Base-by-base conservation (phyloP, 2,797 vertebrate species). In the Meriones psammophilus region DNA sequence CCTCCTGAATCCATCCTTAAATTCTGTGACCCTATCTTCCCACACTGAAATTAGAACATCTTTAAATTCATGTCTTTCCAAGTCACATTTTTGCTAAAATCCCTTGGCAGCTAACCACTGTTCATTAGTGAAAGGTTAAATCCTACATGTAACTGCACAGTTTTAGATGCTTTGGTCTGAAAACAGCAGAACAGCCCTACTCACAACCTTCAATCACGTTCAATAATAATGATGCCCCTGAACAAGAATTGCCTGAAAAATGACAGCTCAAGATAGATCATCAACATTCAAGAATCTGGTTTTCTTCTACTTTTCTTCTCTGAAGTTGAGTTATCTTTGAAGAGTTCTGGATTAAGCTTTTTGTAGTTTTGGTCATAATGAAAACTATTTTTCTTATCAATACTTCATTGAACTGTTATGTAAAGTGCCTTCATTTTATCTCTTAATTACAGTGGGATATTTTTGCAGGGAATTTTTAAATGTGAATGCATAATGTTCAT, bases 381-480 rank as follows among this genome's bases (percentile, higher is more conserved):
- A 42, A 90, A 88, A 93, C 80, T 91, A 17, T 79, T 92, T 76
- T 95, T 80, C 73, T 4, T 68, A 22, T 58, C 18, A 94, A 54
- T 74, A 46, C 1, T 10, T 90, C 12, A 66, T 17, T 84, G n/a
- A 91, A 69, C 33, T 96, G 1, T 95, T 95, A 64, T 42, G 33
- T 84, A 84, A 66, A 69, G 20, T 90, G 33, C 26, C 20, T 39
- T 92, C 36, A 46, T 62, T 71, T 77, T 74, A 22, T 68, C 36
- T 5, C 17, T 92, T 76, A 78, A 56, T 89, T 71, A 64, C n/a
- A 39, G 10, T 71, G 6, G 89, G 30, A 46, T 26, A 42, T 26
- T 95, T 94, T 88, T 84, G 9, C 39, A 89, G 87, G 26, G 7
- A 60, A 77, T 54, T 96, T 96, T 91, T 36, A 93, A 93, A 5